Percentiles rank a stretch among this genome's conserved stretches.
These are phyloP conservation scores for Anniella stebbinsi DNA, from an alignment of 2,797 vertebrate genomes.

Conservation along the genomic window DNA sequence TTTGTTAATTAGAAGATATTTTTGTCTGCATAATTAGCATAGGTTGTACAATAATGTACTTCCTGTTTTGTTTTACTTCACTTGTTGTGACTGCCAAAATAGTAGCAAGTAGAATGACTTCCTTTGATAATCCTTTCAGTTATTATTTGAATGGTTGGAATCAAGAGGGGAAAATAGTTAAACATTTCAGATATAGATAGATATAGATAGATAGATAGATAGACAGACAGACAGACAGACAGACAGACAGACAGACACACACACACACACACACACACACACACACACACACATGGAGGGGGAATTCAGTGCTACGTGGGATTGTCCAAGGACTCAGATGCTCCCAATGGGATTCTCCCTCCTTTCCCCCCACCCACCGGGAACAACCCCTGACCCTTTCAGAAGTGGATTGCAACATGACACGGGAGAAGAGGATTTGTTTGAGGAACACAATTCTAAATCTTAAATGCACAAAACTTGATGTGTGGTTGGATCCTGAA, in stretches of 20 bases:
- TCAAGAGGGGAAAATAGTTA: background rate
- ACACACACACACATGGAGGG: too few relatives aligned
- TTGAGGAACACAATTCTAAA: background rate
- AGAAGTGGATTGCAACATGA: background rate
- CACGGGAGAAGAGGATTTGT: background rate
- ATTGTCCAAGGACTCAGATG: background rate
- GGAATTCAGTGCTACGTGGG: background rate
- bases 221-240: too few relatives aligned
- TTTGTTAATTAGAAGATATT: constrained; percentile 79
- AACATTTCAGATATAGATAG: too few relatives aligned
- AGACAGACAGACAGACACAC: too few relatives aligned
- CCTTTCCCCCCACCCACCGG: too few relatives aligned
- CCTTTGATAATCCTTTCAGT: constrained; percentile 32
- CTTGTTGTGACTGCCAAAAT: constrained; percentile 22
- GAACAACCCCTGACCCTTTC: background rate
- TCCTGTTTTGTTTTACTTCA: constrained; percentile 68
- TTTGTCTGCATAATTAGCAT: constrained; percentile 70
- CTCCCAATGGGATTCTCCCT: background rate
- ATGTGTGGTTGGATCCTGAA: background rate
- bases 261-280: too few relatives aligned
- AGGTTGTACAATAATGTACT: constrained; percentile 51
- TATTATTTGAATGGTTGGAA: background rate
- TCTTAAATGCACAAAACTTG: background rate
- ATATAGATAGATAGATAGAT: too few relatives aligned
- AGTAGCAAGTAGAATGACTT: background rate